Conservation (phyloP, 2,888 invertebrate genomes). For the Tipula unca region DNA sequence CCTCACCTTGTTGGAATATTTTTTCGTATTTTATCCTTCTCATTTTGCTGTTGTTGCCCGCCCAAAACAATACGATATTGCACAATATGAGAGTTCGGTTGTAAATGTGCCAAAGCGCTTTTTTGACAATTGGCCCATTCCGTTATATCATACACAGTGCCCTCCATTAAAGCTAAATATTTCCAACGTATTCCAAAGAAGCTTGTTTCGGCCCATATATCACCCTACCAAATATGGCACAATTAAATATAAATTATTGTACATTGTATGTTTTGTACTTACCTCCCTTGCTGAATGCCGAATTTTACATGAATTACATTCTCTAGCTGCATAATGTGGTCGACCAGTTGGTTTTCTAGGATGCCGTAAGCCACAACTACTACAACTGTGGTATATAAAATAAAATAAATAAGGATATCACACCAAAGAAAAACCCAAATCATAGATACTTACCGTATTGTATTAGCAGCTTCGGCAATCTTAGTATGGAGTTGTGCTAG, state of each 20-base stretch:
- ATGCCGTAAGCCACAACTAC: slow-evolving; percentile 86
- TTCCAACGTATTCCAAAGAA: slow-evolving; percentile 86
- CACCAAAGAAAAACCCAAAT: neutral
- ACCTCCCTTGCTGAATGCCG: slow-evolving; percentile 84
- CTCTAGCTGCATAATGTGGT: slow-evolving; percentile 85
- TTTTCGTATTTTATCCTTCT: slow-evolving; percentile 30
- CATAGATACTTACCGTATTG: slow-evolving; percentile 51
- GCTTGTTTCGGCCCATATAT: slow-evolving; percentile 91
- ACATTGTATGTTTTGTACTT: slow-evolving; percentile 24
- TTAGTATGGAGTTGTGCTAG: slow-evolving; percentile 84
- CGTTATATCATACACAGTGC: slow-evolving; percentile 89
- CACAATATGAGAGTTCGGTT: slow-evolving; percentile 85
- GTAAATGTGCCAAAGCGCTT: slow-evolving; percentile 54
- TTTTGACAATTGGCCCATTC: slow-evolving; percentile 93
- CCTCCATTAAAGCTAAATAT: slow-evolving; percentile 95
- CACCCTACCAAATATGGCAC: slow-evolving; percentile 53
- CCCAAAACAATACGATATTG: slow-evolving; percentile 49
- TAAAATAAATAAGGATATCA: neutral
- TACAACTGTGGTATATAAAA: slow-evolving; percentile 54
- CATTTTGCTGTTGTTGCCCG: slow-evolving; percentile 37
- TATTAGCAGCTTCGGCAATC: slow-evolving; percentile 90
- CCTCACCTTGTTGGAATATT: slow-evolving; percentile 29
- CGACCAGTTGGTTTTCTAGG: slow-evolving; percentile 76
- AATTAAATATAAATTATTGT: neutral
- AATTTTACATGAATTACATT: slow-evolving; percentile 83